Evolutionary conservation across 1,140 invertebrate genomes (phyloP).

Genomic region (Tenebrio molitor): DNA sequence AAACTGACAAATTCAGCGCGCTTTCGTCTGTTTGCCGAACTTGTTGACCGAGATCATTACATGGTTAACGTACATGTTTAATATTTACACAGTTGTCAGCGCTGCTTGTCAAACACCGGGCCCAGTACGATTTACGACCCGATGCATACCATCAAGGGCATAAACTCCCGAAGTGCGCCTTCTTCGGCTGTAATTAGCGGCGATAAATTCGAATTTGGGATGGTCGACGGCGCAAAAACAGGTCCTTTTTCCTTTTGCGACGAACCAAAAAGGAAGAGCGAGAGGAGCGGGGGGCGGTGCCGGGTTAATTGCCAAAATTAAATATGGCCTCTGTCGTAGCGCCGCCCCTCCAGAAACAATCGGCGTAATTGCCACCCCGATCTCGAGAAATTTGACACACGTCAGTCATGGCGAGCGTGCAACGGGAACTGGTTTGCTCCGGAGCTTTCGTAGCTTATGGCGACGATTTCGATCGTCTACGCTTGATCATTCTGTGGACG

Average conservation of each 20-base stretch:
- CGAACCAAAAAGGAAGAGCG: no score
- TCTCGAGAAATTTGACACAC: constrained; percentile 4
- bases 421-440: neutral
- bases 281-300: neutral
- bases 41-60: constrained; percentile 44
- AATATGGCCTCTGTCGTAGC: constrained; percentile 22
- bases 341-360: constrained; percentile 3
- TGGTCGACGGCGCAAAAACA: neutral
- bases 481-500: neutral
- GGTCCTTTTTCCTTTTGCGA: no score
- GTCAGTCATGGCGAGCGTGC: constrained; percentile 8
- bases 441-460: constrained; percentile 21
- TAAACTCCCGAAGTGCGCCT: no score
- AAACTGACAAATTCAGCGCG: constrained; percentile 43
- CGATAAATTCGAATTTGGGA: constrained; percentile 5
- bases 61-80: constrained; percentile 35
- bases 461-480: neutral
- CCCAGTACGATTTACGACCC: constrained; percentile 12
- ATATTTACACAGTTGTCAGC: constrained; percentile 47
- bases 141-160: constrained; percentile 14
- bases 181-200: constrained; percentile 5
- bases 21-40: constrained; percentile 18
- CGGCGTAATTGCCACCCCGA: no score
- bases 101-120: constrained; percentile 35
- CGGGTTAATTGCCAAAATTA: constrained; percentile 23